These are phyloP conservation scores for Hydropsyche betteni DNA, from an alignment of 2,888 invertebrate species.

Conservation along the genomic window DNA sequence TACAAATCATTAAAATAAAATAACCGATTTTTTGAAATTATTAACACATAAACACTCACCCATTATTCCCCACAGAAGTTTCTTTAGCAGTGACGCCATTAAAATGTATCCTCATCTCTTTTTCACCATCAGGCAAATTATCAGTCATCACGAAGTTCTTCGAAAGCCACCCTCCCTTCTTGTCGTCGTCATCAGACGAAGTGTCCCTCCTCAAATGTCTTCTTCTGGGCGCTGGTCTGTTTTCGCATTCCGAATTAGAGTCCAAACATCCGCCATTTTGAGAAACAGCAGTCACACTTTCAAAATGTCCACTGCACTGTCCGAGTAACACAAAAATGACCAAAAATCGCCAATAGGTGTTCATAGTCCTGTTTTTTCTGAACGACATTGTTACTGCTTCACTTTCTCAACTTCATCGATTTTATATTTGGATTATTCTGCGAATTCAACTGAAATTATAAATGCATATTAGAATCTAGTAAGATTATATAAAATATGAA, in stretches of 20 bases:
- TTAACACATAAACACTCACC: conserved; percentile 57
- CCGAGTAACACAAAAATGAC: neutral
- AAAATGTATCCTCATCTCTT: conserved; percentile 71
- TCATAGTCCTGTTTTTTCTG: no score
- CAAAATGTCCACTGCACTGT: conserved; percentile 31
- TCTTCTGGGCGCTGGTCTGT: neutral
- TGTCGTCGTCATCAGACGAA: neutral
- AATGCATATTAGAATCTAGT: no score
- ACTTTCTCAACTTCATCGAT: no score
- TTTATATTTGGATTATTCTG: no score
- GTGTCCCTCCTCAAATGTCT: conserved; percentile 4
- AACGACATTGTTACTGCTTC: no score
- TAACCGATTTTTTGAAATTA: no score
- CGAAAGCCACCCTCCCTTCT: conserved; percentile 54
- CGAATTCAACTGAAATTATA: no score
- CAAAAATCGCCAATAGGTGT: no score
- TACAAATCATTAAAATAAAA: no score
- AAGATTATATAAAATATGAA: no score
- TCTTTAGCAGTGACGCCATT: conserved; percentile 74
- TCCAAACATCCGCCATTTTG: neutral
- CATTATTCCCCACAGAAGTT: conserved; percentile 67
- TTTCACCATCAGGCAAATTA: conserved; percentile 74
- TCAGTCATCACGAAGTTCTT: conserved; percentile 74
- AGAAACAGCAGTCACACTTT: neutral
- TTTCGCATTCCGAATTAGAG: neutral